phyloP scores from a whole-genome alignment of 2,113 vertebrate genomes.

The Ramphastos sulfuratus region DNA sequence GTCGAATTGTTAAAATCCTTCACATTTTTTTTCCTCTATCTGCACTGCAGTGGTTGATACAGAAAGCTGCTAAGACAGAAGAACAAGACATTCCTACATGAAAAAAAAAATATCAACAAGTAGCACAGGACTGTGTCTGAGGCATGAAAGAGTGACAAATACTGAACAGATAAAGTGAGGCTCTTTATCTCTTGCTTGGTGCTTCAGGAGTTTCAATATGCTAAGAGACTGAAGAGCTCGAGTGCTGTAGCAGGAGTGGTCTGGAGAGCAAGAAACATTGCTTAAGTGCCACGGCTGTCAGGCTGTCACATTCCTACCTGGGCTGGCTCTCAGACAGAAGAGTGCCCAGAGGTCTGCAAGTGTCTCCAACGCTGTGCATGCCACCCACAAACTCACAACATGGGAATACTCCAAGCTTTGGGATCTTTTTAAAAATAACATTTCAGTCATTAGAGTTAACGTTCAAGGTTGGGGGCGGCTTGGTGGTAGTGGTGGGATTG shows the following conservation, averaged over 20 bases:
- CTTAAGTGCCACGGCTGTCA: background rate
- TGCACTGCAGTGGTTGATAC: background rate
- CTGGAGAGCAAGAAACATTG: slow-evolving; percentile 51
- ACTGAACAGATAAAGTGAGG: slow-evolving; percentile 43
- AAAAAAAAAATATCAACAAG: slow-evolving; percentile 14
- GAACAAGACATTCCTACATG: slow-evolving; percentile 8
- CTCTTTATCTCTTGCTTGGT: slow-evolving; percentile 30
- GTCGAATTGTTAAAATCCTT: slow-evolving; percentile 37
- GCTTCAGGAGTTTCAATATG: slow-evolving; percentile 13
- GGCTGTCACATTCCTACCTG: slow-evolving; percentile 64
- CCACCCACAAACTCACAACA: background rate
- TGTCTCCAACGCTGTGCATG: background rate
- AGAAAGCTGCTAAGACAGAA: slow-evolving; percentile 12
- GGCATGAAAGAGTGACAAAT: slow-evolving; percentile 36
- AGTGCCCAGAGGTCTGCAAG: background rate
- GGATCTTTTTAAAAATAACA: background rate
- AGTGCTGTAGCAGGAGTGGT: slow-evolving; percentile 44
- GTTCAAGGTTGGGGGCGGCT: background rate
- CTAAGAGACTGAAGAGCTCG: slow-evolving; percentile 33
- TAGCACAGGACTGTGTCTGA: background rate
- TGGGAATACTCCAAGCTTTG: background rate
- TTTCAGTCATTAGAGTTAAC: background rate
- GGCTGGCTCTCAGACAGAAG: slow-evolving; percentile 35
- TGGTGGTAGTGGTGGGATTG: background rate
- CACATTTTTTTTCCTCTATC: slow-evolving; percentile 51